Base-by-base conservation (phyloP, 2,797 vertebrate species). In the Ambastaia sidthimunki region DNA sequence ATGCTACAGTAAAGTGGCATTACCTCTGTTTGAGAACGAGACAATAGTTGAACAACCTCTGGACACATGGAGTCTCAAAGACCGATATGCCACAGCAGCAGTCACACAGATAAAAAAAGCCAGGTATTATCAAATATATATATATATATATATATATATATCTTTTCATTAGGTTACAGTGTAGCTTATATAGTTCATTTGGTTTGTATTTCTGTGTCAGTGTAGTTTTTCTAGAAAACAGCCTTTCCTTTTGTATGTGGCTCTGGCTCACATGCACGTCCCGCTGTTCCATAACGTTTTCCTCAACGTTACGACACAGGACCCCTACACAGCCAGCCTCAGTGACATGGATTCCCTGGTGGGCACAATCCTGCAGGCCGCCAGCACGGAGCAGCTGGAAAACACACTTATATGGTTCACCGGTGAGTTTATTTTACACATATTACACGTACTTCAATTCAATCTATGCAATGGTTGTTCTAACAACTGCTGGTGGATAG, bases 201-300 rank as follows among this genome's bases (percentile, higher is more conserved):
- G 0, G 34, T 21, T 74, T 23, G 19, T 81, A 16, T 19, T 55
- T 12, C 18, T 21, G 4, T 67, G 31, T 79, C n/a, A 80, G 67
- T 80, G 74, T 87, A 99, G 97, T 1, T 11, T 91, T 80, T 21
- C n/a, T 74, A 91, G 84, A 0, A 86, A 91, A 12, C 93, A 87
- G 57, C 96, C 98, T 3, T 98, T 95, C 87, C 92, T 99, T 82
- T 93, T 99, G 7, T 98, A 97, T 59, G 71, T 99, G 75, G 97
- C 94, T 0, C 85, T 97, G 85, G 94, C 96, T 59, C 98, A 99
- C 80, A 97, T 98, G 96, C 98, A 99, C 0, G 97, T 99, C 21
- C 98, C 98, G 0, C 90, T 99, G 74, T 86, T 93, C 13, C 87
- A 82, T 3, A 48, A 88, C 0, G 70, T 9, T 0, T 44, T 0